Percentiles rank a stretch among this genome's conserved stretches.
Evolutionary conservation across 2,113 vertebrate species (phyloP).

Genomic region (Caracal caracal): DNA sequence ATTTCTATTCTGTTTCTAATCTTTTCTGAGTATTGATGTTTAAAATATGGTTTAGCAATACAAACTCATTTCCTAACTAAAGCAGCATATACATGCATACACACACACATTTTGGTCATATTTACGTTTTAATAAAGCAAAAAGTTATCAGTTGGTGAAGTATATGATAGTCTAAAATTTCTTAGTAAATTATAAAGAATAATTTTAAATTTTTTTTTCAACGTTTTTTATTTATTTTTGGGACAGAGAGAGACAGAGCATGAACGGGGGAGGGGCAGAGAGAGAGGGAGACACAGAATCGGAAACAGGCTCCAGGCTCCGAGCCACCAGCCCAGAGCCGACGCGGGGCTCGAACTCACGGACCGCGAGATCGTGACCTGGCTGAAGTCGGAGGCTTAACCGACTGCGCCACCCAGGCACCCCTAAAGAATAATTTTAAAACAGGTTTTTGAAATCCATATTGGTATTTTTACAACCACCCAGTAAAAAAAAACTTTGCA

Average conservation of each 20-base stretch:
- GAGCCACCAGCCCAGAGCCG: no score
- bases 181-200: background rate
- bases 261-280: no score
- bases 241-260: no score
- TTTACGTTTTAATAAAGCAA: slow-evolving; percentile 52
- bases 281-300: no score
- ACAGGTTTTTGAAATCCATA: background rate
- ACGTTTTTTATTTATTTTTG: no score
- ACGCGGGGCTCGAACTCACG: no score
- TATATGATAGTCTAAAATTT: background rate
- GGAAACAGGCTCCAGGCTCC: no score
- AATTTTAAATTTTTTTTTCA: no score
- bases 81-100: background rate
- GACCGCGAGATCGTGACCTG: no score
- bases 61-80: background rate
- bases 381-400: no score
- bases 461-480: background rate
- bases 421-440: background rate
- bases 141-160: background rate
- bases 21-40: background rate
- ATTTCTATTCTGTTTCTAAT: slow-evolving; percentile 43
- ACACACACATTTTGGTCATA: slow-evolving; percentile 68
- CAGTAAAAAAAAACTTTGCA: background rate
- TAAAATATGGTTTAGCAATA: background rate
- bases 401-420: no score